These are phyloP conservation scores for Eupithecia pulchellata DNA, from an alignment of 2,888 invertebrate genomes.

Conservation along the genomic window DNA sequence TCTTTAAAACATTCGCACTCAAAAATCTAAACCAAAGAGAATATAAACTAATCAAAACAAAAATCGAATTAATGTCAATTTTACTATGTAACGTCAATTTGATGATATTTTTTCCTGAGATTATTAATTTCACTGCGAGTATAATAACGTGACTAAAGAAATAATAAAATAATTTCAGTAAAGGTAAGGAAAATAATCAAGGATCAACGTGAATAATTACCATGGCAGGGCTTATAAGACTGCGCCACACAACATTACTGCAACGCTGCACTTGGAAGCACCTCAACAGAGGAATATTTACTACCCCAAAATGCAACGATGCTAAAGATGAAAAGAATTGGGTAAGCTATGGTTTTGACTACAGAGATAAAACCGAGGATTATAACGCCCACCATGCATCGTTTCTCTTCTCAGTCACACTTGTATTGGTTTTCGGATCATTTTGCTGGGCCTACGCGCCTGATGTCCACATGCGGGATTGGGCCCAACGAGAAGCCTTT, in stretches of 20 bases:
- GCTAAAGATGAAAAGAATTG: conserved; percentile 87
- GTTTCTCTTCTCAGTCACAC: conserved; percentile 89
- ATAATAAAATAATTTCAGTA: not conserved
- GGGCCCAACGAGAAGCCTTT: conserved; percentile 96
- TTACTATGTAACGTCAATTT: not conserved
- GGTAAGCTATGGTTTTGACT: conserved; percentile 93
- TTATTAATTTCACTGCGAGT: not conserved
- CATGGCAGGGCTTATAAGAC: conserved; percentile 75
- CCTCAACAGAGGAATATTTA: conserved; percentile 75
- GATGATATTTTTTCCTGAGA: not conserved
- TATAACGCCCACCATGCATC: conserved; percentile 87
- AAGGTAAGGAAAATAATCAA: not conserved
- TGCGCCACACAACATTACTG: conserved; percentile 69
- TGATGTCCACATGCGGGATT: conserved; percentile 90
- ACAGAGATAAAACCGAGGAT: conserved; percentile 87
- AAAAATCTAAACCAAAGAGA: too few species aligned
- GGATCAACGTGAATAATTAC: conserved; percentile 11
- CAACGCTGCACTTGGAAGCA: conserved; percentile 75
- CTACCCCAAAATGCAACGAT: conserved; percentile 82
- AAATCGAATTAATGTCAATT: not conserved
- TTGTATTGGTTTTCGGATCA: conserved; percentile 88
- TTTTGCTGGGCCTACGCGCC: conserved; percentile 91
- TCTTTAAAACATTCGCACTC: too few species aligned
- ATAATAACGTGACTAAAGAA: not conserved
- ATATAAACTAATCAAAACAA: too few species aligned